Base-by-base conservation (phyloP, 2,888 invertebrate species). In the Bhutanitis thaidina region DNA sequence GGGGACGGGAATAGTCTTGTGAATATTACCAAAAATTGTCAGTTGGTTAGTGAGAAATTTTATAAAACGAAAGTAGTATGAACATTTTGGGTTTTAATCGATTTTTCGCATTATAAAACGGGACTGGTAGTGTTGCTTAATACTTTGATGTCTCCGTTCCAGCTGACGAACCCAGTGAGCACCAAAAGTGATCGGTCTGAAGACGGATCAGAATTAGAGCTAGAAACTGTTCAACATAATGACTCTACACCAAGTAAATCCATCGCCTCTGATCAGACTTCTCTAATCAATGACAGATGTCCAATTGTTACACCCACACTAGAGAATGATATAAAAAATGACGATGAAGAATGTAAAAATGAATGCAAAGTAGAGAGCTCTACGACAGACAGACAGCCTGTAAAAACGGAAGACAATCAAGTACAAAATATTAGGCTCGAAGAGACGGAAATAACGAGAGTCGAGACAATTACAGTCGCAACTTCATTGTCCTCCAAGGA, bases 121-220 rank as follows among this genome's bases (percentile, higher is more conserved):
- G n/a, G n/a, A n/a, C n/a, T n/a, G n/a, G n/a, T n/a, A n/a, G n/a
- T n/a, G n/a, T n/a, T n/a, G n/a, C n/a, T n/a, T n/a, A n/a, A n/a
- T n/a, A n/a, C n/a, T n/a, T n/a, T n/a, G n/a, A n/a, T 27, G 7
- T 32, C 12, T 34, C 34, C 12, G 10, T 49, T 78, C 15, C 76
- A 88, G 88, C 55, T 85, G 30, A 84, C 86, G 14, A 84, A 78
- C 55, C 69, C 72, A 1, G 73, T 75, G 5, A 78, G 74, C 49
- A 57, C 64, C n/a, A 77, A 74, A 56, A 81, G 80, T 58, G 80
- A 80, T 16, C 61, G 61, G 32, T 78, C 80, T 0, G 71, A 74
- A 5, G 65, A 59, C 43, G 67, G 65, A 2, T 56, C 68, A 0
- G 83, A 82, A 34, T 76, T 80, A 0, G 85, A 84, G 5, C 72